These are phyloP conservation scores for Tor tambroides DNA, from an alignment of 2,113 vertebrate genomes.

Conservation along the genomic window DNA sequence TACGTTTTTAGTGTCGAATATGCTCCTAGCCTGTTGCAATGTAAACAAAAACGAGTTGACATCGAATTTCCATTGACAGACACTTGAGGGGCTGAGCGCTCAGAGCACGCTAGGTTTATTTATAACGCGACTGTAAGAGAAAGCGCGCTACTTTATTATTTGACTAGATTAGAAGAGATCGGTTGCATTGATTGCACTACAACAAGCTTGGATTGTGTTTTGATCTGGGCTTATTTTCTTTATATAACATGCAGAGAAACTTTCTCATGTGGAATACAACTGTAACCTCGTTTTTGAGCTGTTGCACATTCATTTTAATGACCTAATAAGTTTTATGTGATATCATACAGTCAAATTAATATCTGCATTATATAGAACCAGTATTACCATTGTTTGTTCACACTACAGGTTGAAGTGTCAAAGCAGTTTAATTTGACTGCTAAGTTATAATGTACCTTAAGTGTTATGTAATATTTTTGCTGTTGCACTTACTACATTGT, in stretches of 20 bases:
- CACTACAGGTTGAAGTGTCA: neutral
- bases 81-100: neutral
- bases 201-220: too few species aligned
- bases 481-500: neutral
- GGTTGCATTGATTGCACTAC: neutral
- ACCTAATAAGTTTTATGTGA: neutral
- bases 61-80: neutral
- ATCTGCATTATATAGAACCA: neutral
- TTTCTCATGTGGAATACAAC: neutral
- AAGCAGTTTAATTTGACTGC: neutral
- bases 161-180: neutral
- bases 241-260: neutral
- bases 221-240: neutral
- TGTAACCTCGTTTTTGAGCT: neutral
- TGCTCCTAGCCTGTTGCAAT: neutral
- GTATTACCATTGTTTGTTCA: neutral
- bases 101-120: neutral
- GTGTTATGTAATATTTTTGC: neutral
- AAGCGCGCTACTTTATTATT: neutral
- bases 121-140: neutral
- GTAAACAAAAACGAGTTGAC: constrained; percentile 16
- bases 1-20: neutral
- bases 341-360: neutral
- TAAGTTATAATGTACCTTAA: neutral
- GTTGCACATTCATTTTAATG: neutral